These are phyloP conservation scores for Calliphora vicina DNA, from an alignment of 1,140 invertebrate genomes.

Conservation along the genomic window DNA sequence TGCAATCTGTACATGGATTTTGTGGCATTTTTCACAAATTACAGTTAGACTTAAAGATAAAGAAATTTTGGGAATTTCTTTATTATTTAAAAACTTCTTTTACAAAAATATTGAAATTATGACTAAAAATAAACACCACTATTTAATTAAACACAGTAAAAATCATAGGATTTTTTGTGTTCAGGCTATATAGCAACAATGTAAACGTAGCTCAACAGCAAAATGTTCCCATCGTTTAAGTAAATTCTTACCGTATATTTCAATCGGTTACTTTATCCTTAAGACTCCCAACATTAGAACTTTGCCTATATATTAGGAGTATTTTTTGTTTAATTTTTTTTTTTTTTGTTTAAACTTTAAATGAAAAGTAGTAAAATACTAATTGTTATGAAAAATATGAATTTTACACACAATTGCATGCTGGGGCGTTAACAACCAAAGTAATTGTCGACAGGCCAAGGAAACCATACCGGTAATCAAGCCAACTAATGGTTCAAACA, in stretches of 20 bases:
- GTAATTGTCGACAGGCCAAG: conserved; percentile 23
- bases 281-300: neutral
- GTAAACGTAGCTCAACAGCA: no score
- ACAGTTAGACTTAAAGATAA: neutral
- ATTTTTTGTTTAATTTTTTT: neutral
- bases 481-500: conserved; percentile 26
- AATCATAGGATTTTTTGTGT: no score
- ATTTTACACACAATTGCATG: conserved; percentile 13
- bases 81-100: no score
- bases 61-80: neutral
- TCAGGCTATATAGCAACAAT: no score
- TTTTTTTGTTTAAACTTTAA: neutral
- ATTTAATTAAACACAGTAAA: no score
- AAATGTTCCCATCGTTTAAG: neutral
- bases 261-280: neutral
- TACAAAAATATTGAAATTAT: no score
- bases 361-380: neutral
- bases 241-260: neutral
- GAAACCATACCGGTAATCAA: conserved; percentile 14
- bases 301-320: neutral
- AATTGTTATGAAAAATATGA: conserved; percentile 27
- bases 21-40: neutral
- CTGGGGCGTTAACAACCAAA: conserved; percentile 21
- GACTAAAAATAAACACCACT: no score
- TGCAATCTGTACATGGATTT: neutral